phyloP scores from a whole-genome alignment of 2,888 invertebrate species.

The Salticus scenicus region DNA sequence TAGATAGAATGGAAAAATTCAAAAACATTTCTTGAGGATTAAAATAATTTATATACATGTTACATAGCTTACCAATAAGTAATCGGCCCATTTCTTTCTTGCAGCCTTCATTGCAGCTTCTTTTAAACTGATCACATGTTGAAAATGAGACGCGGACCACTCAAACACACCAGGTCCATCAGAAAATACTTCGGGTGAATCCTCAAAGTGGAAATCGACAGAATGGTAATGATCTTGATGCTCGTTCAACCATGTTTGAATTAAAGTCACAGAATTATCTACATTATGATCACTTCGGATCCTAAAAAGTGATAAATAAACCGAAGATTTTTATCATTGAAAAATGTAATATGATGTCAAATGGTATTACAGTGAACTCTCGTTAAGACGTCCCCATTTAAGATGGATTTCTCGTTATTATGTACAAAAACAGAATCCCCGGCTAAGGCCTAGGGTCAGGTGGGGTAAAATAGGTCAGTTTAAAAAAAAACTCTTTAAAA shows the following conservation, averaged over 20 bases:
- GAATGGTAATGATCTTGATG: conserved; percentile 83
- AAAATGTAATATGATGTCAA: too few relatives aligned
- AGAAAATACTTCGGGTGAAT: conserved; percentile 75
- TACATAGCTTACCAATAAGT: conserved; percentile 82
- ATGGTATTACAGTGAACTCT: too few relatives aligned
- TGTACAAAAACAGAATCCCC: too few relatives aligned
- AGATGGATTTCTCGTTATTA: too few relatives aligned
- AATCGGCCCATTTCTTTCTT: conserved; percentile 90
- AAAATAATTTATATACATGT: too few relatives aligned
- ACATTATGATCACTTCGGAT: conserved; percentile 90
- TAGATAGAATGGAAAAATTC: too few relatives aligned
- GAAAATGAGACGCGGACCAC: conserved; percentile 86
- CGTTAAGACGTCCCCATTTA: too few relatives aligned
- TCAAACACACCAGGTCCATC: conserved; percentile 80
- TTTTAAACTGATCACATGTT: conserved; percentile 86
- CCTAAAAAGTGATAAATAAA: conserved; percentile 79
- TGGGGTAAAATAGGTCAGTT: too few relatives aligned
- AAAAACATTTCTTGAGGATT: too few relatives aligned
- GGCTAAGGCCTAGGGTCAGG: too few relatives aligned
- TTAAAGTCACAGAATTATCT: conserved; percentile 84
- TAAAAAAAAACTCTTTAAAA: too few relatives aligned
- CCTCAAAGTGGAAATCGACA: conserved; percentile 80
- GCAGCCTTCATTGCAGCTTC: conserved; percentile 85
- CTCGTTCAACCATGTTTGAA: conserved; percentile 83
- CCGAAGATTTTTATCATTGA: too few relatives aligned